These are phyloP conservation scores for Oryzias sinensis DNA, from an alignment of 2,797 vertebrate species.

Conservation along the genomic window DNA sequence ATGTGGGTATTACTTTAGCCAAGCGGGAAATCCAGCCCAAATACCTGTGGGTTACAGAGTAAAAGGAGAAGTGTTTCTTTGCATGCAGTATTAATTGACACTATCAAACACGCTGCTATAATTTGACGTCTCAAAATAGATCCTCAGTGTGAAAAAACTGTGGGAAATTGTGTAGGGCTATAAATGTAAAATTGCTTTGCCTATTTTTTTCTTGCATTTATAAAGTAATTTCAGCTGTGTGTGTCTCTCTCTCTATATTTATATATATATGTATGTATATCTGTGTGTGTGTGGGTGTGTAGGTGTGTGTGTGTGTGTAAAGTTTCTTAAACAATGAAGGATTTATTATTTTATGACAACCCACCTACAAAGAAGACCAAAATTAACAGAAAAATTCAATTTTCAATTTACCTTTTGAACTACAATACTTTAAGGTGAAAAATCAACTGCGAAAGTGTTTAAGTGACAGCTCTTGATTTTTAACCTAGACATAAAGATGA, in stretches of 20 bases:
- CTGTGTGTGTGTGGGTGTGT: too few relatives aligned
- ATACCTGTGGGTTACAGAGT: conserved; percentile 64
- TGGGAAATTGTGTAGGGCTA: conserved; percentile 40
- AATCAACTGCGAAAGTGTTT: too few relatives aligned
- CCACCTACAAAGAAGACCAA: too few relatives aligned
- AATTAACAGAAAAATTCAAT: too few relatives aligned
- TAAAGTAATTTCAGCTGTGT: conserved; percentile 8
- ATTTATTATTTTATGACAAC: too few relatives aligned
- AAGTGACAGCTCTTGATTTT: too few relatives aligned
- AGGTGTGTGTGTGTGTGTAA: too few relatives aligned
- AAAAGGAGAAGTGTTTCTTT: conserved; percentile 61
- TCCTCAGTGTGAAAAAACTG: conserved; percentile 44
- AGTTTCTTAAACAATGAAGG: too few relatives aligned
- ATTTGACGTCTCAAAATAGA: conserved; percentile 63
- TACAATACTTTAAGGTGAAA: too few relatives aligned
- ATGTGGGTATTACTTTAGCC: conserved; percentile 41
- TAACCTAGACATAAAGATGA: neutral
- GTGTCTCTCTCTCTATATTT: neutral
- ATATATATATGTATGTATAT: neutral
- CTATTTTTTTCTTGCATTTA: neutral
- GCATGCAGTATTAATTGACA: conserved; percentile 55
- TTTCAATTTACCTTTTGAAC: too few relatives aligned
- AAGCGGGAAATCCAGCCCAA: conserved; percentile 55
- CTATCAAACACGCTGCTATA: conserved; percentile 49
- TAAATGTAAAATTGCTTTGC: conserved; percentile 24